Base-by-base conservation (phyloP, 2,797 vertebrate species). In the Pipistrellus nathusii region DNA sequence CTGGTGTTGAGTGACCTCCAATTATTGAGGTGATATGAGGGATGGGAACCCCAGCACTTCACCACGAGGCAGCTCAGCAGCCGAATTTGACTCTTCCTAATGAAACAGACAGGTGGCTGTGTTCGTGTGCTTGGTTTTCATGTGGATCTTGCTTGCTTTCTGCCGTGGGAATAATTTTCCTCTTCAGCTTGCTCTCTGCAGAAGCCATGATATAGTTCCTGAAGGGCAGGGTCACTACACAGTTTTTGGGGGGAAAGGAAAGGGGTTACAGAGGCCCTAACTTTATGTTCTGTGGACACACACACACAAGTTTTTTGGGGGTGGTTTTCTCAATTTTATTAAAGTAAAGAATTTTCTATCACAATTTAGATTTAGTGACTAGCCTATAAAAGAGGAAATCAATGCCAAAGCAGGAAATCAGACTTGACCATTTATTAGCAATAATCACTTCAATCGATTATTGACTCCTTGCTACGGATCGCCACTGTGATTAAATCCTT, bases 1-100 rank as follows among this genome's bases (percentile, higher is more conserved):
- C 0, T 1, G 6, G 17, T 15, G 21, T 11, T 55, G 2, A 0
- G 41, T 23, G 68, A 1, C 53, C 14, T 27, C 71, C 8, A 0
- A 27, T n/a, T 55, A 4, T 5, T 0, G 4, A 10, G n/a, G 23
- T 25, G 73, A 35, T 5, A 0, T 6, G 3, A 8, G 20, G 35
- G 23, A 9, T 1, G 8, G 38, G 64, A 12, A 4, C 14, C 41
- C 48, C 18, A 3, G 15, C 30, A 0, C n/a, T 53, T 25, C 17
- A 11, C 64, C 7, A 3, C 55, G 3, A 32, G 30, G 9, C 30
- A 8, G 41, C 35, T 44, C 64, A 2, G 0, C n/a, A 35, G 21
- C 69, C 85, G 13, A 18, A 51, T 3, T 8, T 68, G 91, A 76
- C 41, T 71, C 62, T 62, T 73, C 35, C 35, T 72, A 32, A 68